Percentiles rank a stretch among this genome's conserved stretches.
Evolutionary conservation across 2,797 vertebrate species (phyloP).

Genomic region (Lepus townsendii): DNA sequence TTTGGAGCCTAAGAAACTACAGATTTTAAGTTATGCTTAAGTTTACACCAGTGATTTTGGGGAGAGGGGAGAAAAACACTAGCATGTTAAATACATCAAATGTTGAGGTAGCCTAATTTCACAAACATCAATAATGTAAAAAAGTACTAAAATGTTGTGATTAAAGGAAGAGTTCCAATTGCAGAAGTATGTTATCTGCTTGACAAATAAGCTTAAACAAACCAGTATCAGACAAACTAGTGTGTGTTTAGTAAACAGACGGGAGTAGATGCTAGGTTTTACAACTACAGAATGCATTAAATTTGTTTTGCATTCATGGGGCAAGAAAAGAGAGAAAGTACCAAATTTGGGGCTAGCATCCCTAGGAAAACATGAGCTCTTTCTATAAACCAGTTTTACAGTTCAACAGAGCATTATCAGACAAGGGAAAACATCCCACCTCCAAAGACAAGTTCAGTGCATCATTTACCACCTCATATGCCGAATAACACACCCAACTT

Average conservation of each 20-base stretch:
- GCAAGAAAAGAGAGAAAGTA: not conserved
- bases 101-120: conserved; percentile 41
- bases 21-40: conserved; percentile 28
- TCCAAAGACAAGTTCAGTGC: conserved; percentile 83
- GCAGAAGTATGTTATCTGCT: not conserved
- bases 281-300: conserved; percentile 33
- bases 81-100: not conserved
- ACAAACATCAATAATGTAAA: not conserved
- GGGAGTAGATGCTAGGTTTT: conserved; percentile 24
- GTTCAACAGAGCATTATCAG: not conserved
- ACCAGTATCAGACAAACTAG: not conserved
- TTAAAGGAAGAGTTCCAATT: not conserved
- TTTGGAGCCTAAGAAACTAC: conserved; percentile 50
- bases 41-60: not conserved
- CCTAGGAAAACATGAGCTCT: not conserved
- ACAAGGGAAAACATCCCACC: conserved; percentile 2
- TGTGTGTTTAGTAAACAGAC: not conserved
- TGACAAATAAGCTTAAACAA: not conserved
- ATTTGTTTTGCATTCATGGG: not conserved
- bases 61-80: not conserved
- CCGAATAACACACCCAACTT: conserved; percentile 75
- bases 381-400: not conserved
- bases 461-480: conserved; percentile 77
- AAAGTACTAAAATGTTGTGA: not conserved
- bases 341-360: not conserved